Evolutionary conservation across 2,797 vertebrate species (phyloP).

Genomic region (Psittacula echo): DNA sequence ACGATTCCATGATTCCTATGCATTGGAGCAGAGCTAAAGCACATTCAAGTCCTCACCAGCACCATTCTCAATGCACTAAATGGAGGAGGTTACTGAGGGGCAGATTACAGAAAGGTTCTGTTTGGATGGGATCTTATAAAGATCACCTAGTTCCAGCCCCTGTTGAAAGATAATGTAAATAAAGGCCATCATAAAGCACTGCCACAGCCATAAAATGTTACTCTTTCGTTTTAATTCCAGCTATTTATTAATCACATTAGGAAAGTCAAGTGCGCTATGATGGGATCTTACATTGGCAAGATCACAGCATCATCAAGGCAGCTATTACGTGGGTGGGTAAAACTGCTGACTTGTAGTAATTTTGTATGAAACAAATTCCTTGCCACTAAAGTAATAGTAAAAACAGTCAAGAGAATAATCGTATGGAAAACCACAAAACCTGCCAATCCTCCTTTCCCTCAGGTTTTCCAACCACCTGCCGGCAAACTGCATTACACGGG

Average conservation of each 20-base stretch:
- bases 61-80: neutral
- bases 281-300: neutral
- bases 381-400: neutral
- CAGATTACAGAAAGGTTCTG: neutral
- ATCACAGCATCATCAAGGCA: neutral
- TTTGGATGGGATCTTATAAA: neutral
- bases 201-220: neutral
- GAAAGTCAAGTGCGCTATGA: neutral
- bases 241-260: neutral
- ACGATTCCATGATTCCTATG: fast-evolving
- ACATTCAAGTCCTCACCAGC: neutral
- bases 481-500: neutral
- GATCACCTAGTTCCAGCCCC: neutral
- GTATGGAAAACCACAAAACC: neutral
- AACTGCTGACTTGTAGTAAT: neutral
- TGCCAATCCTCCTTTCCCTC: constrained; percentile 12
- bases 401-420: constrained; percentile 17
- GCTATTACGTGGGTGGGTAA: neutral
- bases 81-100: fast-evolving
- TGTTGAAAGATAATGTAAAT: neutral
- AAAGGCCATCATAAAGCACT: neutral
- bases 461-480: constrained; percentile 22
- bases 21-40: neutral
- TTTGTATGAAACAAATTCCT: neutral
- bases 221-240: neutral